Conservation (phyloP, 2,888 invertebrate genomes). For the Limenitis camilla region DNA sequence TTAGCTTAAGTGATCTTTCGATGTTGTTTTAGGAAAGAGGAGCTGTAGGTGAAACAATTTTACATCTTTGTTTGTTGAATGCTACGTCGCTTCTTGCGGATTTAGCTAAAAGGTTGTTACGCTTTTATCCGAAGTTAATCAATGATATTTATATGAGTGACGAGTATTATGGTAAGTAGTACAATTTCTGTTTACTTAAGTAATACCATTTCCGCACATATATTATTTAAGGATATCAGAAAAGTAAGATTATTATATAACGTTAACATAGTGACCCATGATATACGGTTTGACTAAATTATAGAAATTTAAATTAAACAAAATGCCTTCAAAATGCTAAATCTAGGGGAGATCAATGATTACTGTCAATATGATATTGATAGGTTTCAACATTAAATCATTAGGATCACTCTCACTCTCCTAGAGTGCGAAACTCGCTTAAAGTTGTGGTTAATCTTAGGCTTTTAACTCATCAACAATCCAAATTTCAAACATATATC, state of each 20-base stretch:
- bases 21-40: slow-evolving; percentile 80
- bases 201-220: neutral
- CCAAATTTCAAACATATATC: neutral
- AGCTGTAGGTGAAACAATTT: slow-evolving; percentile 95
- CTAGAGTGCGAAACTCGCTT: too few relatives aligned
- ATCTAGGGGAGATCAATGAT: too few relatives aligned
- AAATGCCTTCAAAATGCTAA: too few relatives aligned
- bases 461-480: too few relatives aligned
- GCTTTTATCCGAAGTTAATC: slow-evolving; percentile 95
- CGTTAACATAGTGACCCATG: too few relatives aligned
- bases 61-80: slow-evolving; percentile 94
- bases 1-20: neutral
- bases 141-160: slow-evolving; percentile 97
- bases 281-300: too few relatives aligned
- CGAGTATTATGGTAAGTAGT: slow-evolving; percentile 91
- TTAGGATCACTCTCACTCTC: too few relatives aligned
- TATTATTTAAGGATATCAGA: too few relatives aligned
- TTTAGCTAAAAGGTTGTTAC: slow-evolving; percentile 91
- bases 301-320: too few relatives aligned
- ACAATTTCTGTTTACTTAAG: neutral
- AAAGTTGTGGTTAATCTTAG: too few relatives aligned
- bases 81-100: slow-evolving; percentile 94
- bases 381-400: too few relatives aligned
- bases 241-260: too few relatives aligned
- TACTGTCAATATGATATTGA: neutral